These are phyloP conservation scores for Hemicordylus capensis DNA, from an alignment of 2,113 vertebrate genomes.

Conservation along the genomic window DNA sequence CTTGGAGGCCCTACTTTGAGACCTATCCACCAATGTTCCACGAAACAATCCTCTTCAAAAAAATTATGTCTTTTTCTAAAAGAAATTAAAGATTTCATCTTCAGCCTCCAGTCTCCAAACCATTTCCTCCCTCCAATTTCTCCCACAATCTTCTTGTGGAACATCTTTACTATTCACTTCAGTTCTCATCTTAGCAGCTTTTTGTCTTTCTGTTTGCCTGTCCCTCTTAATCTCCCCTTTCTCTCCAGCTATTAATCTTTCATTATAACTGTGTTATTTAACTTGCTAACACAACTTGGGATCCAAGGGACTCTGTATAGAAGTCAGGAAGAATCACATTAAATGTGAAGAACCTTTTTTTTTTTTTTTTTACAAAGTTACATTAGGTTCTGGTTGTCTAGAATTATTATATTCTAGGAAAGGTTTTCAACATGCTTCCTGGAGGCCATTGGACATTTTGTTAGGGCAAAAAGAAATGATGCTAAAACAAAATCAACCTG, in stretches of 20 bases:
- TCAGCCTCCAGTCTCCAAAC: too few species aligned
- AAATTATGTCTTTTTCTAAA: too few species aligned
- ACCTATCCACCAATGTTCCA: too few species aligned
- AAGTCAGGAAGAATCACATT: neutral
- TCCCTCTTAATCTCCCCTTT: neutral
- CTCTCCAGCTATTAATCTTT: constrained; percentile 11
- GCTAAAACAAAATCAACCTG: too few species aligned
- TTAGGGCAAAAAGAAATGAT: too few species aligned
- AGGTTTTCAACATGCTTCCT: neutral
- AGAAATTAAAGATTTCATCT: too few species aligned
- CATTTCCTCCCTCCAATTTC: neutral
- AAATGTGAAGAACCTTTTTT: neutral
- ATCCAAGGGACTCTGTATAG: neutral
- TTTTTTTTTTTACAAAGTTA: neutral
- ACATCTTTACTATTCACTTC: too few species aligned
- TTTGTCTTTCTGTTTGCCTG: neutral
- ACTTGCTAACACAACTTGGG: neutral
- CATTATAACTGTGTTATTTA: neutral
- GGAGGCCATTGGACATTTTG: neutral
- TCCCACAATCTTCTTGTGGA: neutral
- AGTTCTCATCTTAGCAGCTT: neutral
- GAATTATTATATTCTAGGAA: neutral
- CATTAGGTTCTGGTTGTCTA: neutral
- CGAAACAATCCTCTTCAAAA: too few species aligned
- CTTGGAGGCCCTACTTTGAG: too few species aligned